These are phyloP conservation scores for Hipposideros armiger DNA, from an alignment of 2,113 vertebrate species.

Conservation along the genomic window DNA sequence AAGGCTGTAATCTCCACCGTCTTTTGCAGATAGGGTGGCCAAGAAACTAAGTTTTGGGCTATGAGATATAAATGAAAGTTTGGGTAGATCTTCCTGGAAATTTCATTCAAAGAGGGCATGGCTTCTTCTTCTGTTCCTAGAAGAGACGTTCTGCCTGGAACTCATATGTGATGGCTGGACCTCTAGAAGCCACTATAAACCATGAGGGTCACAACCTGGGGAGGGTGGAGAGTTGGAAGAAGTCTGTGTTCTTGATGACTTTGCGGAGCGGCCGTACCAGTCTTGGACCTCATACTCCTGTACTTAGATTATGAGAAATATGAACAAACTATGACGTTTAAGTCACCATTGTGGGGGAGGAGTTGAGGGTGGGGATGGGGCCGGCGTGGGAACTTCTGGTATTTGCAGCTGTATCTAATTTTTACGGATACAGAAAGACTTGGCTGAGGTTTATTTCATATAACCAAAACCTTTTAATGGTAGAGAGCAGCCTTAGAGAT, in stretches of 20 bases:
- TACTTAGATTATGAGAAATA: not conserved
- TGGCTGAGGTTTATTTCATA: conserved; percentile 17
- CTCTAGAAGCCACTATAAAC: not conserved
- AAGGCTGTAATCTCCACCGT: not conserved
- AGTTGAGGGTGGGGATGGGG: not conserved
- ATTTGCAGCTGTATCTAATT: not conserved
- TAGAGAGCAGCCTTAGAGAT: not conserved
- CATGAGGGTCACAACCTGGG: not conserved
- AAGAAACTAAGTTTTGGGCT: not conserved
- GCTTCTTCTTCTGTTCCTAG: not conserved
- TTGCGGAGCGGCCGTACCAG: not conserved
- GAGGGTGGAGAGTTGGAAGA: not conserved
- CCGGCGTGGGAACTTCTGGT: not conserved
- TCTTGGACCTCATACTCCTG: not conserved
- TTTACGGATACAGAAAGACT: not conserved
- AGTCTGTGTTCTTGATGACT: not conserved
- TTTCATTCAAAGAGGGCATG: not conserved
- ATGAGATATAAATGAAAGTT: not conserved
- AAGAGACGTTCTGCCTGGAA: not conserved
- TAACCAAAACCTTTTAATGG: not conserved
- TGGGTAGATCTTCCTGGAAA: not conserved
- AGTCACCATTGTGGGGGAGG: not conserved
- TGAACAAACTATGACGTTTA: not conserved
- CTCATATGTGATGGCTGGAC: not conserved
- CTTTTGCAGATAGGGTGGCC: not conserved